phyloP scores from a whole-genome alignment of 2,888 invertebrate genomes.

The Torymus texanus region DNA sequence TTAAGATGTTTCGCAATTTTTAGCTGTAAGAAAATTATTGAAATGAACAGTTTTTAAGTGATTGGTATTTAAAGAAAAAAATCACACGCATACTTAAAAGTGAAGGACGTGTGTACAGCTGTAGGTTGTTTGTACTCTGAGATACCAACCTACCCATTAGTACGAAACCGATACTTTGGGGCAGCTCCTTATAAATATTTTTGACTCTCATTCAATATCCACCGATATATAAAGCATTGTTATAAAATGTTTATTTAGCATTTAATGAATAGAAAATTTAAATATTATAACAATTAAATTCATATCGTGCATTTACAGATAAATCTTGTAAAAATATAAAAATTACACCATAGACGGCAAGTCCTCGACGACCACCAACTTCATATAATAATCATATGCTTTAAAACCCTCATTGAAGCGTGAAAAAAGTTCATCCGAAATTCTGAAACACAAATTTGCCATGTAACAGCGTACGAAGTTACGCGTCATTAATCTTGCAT shows the following conservation, averaged over 20 bases:
- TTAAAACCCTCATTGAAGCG: too few species aligned
- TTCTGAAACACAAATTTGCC: too few species aligned
- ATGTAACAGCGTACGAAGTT: too few species aligned
- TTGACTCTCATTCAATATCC: not conserved
- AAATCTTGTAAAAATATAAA: too few species aligned
- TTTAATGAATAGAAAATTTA: too few species aligned
- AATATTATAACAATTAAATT: too few species aligned
- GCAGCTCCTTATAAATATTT: conserved; percentile 22
- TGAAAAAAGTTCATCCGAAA: too few species aligned
- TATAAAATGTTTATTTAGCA: too few species aligned
- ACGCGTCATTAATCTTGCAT: too few species aligned
- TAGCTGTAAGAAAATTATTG: conserved; percentile 39
- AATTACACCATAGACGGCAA: too few species aligned
- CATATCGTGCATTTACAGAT: too few species aligned
- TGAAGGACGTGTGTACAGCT: conserved; percentile 42
- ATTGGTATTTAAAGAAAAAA: conserved; percentile 43
- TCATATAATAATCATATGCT: not conserved
- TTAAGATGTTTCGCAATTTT: conserved; percentile 2
- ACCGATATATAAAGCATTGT: not conserved
- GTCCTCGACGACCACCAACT: too few species aligned
- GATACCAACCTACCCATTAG: conserved; percentile 51
- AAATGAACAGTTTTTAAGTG: conserved; percentile 31
- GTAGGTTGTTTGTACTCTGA: conserved; percentile 45
- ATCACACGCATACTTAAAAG: conserved; percentile 38
- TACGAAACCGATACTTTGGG: conserved; percentile 45